Percentiles rank a stretch among this genome's conserved stretches.
These are phyloP conservation scores for Cantharis rustica DNA, from an alignment of 2,888 invertebrate species.

Conservation along the genomic window DNA sequence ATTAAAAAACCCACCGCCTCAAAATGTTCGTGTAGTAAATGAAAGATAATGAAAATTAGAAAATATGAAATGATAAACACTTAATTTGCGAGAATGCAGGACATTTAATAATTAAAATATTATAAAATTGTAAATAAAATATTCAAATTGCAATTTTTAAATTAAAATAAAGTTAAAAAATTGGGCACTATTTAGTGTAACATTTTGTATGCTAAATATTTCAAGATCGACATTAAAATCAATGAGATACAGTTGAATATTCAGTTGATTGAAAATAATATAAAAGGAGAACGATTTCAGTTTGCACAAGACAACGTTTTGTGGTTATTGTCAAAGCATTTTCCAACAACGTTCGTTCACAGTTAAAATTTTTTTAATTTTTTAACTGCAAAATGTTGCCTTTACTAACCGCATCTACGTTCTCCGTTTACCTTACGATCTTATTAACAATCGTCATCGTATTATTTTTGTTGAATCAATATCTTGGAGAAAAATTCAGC, in stretches of 20 bases:
- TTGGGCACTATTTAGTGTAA: constrained; percentile 1
- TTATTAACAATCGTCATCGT: constrained; percentile 14
- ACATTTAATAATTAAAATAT: too few relatives aligned
- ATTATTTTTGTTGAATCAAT: neutral
- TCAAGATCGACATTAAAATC: constrained; percentile 26
- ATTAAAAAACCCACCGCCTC: too few relatives aligned
- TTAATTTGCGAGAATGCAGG: too few relatives aligned
- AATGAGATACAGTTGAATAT: constrained; percentile 29
- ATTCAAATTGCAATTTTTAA: neutral
- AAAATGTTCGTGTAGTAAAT: too few relatives aligned
- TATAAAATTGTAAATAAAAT: neutral
- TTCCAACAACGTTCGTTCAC: constrained; percentile 21
- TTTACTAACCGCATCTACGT: constrained; percentile 30
- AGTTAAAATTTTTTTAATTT: neutral
- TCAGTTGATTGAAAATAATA: constrained; percentile 9
- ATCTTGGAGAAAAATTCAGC: constrained; percentile 4
- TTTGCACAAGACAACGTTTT: constrained; percentile 26
- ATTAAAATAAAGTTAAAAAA: neutral
- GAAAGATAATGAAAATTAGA: too few relatives aligned
- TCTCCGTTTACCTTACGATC: constrained; percentile 24
- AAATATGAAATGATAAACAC: too few relatives aligned
- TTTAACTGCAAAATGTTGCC: constrained; percentile 20
- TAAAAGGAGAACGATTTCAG: constrained; percentile 11
- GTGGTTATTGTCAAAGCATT: constrained; percentile 19
- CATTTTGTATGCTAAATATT: constrained; percentile 20